A percentile compares a stretch with the other conserved stretches of the same genome.
Conservation (phyloP, 1,140 invertebrate genomes). For the Euborellia annulipes region DNA sequence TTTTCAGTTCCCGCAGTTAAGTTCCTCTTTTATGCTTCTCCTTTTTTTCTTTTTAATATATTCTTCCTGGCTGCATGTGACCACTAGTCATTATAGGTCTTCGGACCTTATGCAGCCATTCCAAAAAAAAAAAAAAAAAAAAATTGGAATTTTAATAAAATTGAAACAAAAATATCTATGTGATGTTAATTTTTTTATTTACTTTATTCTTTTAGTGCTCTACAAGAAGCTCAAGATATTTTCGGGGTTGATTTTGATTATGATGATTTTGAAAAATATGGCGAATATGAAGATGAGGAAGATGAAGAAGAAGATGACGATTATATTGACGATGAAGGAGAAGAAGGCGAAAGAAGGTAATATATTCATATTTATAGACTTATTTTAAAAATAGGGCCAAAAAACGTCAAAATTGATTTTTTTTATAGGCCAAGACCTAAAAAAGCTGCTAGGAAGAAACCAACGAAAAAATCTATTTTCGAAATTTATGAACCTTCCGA, state of each 20-base stretch:
- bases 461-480: slow-evolving; percentile 77
- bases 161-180: not conserved
- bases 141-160: too few relatives aligned
- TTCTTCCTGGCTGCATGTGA: too few relatives aligned
- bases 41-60: too few relatives aligned
- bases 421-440: slow-evolving; percentile 33
- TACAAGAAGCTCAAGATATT: slow-evolving; percentile 98
- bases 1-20: too few relatives aligned
- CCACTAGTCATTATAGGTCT: too few relatives aligned
- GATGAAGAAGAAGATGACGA: slow-evolving; percentile 60
- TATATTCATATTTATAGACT: too few relatives aligned
- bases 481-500: slow-evolving; percentile 96
- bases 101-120: too few relatives aligned
- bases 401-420: too few relatives aligned
- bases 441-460: slow-evolving; percentile 61
- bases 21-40: too few relatives aligned
- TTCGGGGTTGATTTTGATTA: slow-evolving; percentile 99
- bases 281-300: slow-evolving; percentile 73
- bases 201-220: slow-evolving; percentile 38
- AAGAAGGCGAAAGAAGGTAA: slow-evolving; percentile 35
- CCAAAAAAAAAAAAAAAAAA: too few relatives aligned
- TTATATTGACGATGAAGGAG: slow-evolving; percentile 53
- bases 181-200: slow-evolving; percentile 7
- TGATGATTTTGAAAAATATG: slow-evolving; percentile 84
- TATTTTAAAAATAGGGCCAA: too few relatives aligned